These are phyloP conservation scores for Lophochroa leadbeateri DNA, from an alignment of 2,113 vertebrate genomes.

Conservation along the genomic window DNA sequence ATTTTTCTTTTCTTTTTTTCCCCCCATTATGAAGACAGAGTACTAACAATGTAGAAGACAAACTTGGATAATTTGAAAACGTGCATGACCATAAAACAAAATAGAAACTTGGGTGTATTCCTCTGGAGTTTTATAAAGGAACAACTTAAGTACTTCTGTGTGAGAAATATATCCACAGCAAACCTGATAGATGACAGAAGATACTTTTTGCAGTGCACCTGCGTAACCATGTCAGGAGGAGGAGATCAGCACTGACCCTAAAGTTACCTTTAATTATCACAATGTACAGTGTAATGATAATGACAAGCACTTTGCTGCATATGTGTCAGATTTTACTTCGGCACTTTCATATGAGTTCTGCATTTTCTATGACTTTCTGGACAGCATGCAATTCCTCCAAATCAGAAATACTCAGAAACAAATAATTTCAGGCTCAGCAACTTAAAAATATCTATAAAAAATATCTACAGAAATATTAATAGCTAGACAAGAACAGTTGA, in stretches of 20 bases:
- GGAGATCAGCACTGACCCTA: background rate
- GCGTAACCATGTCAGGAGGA: background rate
- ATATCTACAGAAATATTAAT: background rate
- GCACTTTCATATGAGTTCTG: background rate
- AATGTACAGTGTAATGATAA: background rate
- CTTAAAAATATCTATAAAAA: background rate
- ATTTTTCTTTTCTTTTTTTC: conserved; percentile 33
- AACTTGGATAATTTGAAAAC: conserved; percentile 23
- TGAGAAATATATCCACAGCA: background rate
- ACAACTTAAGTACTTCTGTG: background rate
- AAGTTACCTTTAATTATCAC: background rate
- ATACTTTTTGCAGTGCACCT: background rate
- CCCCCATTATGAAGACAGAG: conserved; percentile 24
- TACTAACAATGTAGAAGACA: conserved; percentile 8
- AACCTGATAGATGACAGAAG: background rate
- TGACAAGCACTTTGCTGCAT: background rate
- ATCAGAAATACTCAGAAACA: background rate
- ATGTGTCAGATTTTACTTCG: background rate
- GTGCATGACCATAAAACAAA: background rate
- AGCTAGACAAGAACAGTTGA: background rate
- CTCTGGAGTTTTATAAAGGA: background rate
- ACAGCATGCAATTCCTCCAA: background rate
- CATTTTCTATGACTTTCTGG: background rate
- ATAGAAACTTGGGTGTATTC: background rate
- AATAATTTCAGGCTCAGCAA: background rate